A percentile compares a stretch with the other conserved stretches of the same genome.
phyloP scores from a whole-genome alignment of 2,113 vertebrate genomes.

The Larimichthys polyactis region DNA sequence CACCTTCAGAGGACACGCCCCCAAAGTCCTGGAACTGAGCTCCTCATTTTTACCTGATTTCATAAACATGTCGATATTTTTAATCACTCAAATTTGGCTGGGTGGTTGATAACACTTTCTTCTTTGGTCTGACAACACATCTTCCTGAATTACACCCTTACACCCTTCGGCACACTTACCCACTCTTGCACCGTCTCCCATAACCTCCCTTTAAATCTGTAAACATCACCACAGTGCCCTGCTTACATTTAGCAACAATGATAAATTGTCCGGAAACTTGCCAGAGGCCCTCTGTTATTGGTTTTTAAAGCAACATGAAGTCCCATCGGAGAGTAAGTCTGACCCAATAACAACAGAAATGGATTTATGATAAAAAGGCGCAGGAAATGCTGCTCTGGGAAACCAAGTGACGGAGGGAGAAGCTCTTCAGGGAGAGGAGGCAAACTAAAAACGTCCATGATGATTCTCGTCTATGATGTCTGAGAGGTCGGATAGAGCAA shows the following conservation, averaged over 20 bases:
- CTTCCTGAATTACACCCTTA: too few species aligned
- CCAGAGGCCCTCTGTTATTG: slow-evolving; percentile 70
- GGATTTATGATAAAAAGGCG: slow-evolving; percentile 74
- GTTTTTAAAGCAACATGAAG: slow-evolving; percentile 72
- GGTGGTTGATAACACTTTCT: too few species aligned
- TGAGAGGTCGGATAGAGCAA: neutral
- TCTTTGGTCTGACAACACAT: too few species aligned
- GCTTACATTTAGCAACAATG: slow-evolving; percentile 66
- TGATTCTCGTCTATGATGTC: neutral
- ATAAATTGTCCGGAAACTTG: slow-evolving; percentile 70
- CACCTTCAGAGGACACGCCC: too few species aligned
- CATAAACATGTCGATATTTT: too few species aligned
- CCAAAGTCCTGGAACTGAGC: too few species aligned
- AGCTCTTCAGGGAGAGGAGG: slow-evolving; percentile 32
- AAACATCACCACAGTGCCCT: slow-evolving; percentile 43
- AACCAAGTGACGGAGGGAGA: slow-evolving; percentile 20
- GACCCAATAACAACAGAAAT: slow-evolving; percentile 69
- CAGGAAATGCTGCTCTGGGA: slow-evolving; percentile 39
- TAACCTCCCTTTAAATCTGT: slow-evolving; percentile 57
- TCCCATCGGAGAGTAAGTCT: slow-evolving; percentile 62
- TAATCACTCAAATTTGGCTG: too few species aligned
- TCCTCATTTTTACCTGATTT: too few species aligned
- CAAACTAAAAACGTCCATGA: neutral
- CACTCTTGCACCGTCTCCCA: neutral
- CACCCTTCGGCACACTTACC: neutral